Conservation (phyloP, 2,113 vertebrate genomes). For the Corydoras maculifer region DNA sequence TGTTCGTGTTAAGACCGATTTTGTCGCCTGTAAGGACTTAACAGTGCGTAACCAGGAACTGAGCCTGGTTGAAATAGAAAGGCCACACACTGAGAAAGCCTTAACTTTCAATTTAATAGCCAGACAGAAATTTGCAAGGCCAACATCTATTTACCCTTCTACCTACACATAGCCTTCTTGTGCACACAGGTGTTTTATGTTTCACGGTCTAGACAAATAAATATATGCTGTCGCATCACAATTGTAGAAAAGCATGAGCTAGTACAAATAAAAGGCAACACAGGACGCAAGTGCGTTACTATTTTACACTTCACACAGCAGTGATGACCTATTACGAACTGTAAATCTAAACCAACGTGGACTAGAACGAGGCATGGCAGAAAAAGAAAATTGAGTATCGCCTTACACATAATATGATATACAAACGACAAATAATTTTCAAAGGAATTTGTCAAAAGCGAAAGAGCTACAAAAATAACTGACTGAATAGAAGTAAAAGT, state of each 20-base stretch:
- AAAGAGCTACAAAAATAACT: too few species aligned
- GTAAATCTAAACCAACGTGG: too few species aligned
- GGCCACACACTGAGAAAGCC: background rate
- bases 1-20: slow-evolving; percentile 19
- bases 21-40: background rate
- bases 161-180: background rate
- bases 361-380: too few species aligned
- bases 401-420: too few species aligned
- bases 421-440: too few species aligned
- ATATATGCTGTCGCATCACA: slow-evolving; percentile 9
- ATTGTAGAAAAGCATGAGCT: background rate
- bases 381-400: too few species aligned
- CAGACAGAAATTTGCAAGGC: too few species aligned
- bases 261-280: background rate
- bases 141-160: background rate
- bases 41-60: background rate
- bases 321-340: too few species aligned
- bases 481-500: too few species aligned
- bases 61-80: slow-evolving; percentile 8
- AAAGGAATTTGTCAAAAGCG: too few species aligned
- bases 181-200: slow-evolving; percentile 1
- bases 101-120: background rate
- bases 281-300: too few species aligned
- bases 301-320: too few species aligned
- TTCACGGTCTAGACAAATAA: slow-evolving; percentile 11